Conservation (phyloP, 2,113 vertebrate genomes). For the Solea senegalensis region DNA sequence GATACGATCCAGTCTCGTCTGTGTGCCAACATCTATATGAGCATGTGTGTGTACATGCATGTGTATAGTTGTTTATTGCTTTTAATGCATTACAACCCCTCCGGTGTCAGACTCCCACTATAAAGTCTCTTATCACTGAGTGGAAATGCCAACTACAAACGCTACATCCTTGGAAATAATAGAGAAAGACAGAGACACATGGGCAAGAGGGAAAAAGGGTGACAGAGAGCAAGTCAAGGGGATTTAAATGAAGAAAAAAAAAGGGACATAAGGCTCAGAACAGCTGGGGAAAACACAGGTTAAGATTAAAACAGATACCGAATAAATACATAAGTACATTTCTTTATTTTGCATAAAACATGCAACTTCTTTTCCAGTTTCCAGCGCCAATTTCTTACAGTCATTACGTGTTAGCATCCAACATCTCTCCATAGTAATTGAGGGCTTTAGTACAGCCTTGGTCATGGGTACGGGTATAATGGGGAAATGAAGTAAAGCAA, state of each 20-base stretch:
- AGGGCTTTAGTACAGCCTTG: background rate
- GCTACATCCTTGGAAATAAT: conserved; percentile 37
- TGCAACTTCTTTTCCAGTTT: background rate
- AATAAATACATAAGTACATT: background rate
- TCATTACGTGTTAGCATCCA: conserved; percentile 2
- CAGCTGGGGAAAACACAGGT: background rate
- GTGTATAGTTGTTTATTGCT: conserved; percentile 41
- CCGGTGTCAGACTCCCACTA: conserved; percentile 44
- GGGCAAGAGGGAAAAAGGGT: conserved; percentile 7
- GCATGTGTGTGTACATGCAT: background rate
- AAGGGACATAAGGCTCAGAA: background rate
- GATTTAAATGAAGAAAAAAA: background rate
- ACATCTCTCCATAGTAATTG: background rate
- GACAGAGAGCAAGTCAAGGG: background rate
- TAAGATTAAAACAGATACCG: background rate
- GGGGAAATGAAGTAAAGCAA: background rate
- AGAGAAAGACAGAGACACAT: conserved; percentile 16
- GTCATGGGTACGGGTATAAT: conserved; percentile 26
- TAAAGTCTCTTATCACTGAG: conserved; percentile 48
- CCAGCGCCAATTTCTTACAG: background rate
- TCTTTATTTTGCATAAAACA: background rate
- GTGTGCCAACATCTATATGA: background rate
- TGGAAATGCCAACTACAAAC: conserved; percentile 47
- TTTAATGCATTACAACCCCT: conserved; percentile 47
- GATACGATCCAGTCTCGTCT: conserved; percentile 23